These are phyloP conservation scores for Amniataba percoides DNA, from an alignment of 2,797 vertebrate genomes.

Conservation along the genomic window DNA sequence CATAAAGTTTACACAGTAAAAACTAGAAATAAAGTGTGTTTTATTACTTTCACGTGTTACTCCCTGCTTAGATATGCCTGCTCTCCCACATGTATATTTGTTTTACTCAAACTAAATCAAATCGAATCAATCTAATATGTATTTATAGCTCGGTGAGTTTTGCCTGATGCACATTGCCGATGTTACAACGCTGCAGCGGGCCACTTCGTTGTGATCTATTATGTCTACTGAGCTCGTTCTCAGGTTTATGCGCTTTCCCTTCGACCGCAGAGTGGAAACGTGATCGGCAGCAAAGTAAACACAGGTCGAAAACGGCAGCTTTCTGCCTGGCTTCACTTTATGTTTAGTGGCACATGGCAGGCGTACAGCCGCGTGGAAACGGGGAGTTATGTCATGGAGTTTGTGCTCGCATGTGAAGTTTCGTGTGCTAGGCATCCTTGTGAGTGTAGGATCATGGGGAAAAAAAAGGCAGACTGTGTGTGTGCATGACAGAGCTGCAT, in stretches of 20 bases:
- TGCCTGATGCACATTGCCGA: constrained; percentile 5
- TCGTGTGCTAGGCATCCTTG: constrained; percentile 13
- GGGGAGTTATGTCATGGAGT: constrained; percentile 21
- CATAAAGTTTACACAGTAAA: constrained; percentile 40
- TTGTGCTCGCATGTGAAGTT: constrained; percentile 35
- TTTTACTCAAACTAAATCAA: constrained; percentile 48
- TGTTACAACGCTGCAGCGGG: constrained; percentile 30
- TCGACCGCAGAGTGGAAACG: constrained; percentile 57
- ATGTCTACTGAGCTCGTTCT: constrained; percentile 49
- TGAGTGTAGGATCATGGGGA: background rate
- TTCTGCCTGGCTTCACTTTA: constrained; percentile 51
- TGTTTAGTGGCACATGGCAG: constrained; percentile 43
- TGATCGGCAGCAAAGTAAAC: constrained; percentile 70
- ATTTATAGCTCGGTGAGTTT: constrained; percentile 31
- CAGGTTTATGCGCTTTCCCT: constrained; percentile 61
- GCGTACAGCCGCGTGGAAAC: background rate
- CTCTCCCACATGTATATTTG: constrained; percentile 43
- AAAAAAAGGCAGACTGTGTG: background rate
- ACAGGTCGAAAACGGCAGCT: constrained; percentile 55
- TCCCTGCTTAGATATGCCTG: constrained; percentile 34
- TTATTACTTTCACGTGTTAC: constrained; percentile 22
- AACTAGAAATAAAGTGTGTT: constrained; percentile 9
- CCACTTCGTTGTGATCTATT: constrained; percentile 34
- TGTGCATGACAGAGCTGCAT: constrained; percentile 5
- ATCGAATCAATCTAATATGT: constrained; percentile 31